Conservation (phyloP, 2,888 invertebrate species). For the Patella caerulea region DNA sequence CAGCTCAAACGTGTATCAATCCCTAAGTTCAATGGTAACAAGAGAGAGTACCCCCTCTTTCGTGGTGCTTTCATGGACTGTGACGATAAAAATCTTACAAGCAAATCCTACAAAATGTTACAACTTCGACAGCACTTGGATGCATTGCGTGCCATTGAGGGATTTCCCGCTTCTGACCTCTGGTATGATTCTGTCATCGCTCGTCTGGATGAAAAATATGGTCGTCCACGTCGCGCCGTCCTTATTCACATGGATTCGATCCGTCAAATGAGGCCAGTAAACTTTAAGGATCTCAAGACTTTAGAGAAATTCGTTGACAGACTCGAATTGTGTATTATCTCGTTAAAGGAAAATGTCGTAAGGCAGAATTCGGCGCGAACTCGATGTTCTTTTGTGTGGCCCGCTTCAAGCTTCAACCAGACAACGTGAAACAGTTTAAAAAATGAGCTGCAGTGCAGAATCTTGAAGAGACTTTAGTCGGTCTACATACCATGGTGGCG, state of each 20-base stretch:
- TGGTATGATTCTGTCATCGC: neutral
- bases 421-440: neutral
- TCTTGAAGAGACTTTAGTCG: neutral
- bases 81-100: neutral
- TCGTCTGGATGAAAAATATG: no score
- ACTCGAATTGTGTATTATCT: neutral
- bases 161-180: constrained; percentile 3
- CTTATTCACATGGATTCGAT: neutral
- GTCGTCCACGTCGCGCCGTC: no score
- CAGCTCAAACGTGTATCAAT: no score
- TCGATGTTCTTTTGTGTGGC: neutral
- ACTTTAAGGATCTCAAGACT: neutral
- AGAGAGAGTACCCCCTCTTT: no score
- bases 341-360: neutral
- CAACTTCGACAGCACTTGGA: neutral
- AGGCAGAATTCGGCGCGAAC: neutral
- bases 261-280: neutral
- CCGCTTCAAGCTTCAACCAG: neutral
- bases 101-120: neutral
- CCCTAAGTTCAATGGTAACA: no score
- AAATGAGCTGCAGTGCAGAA: neutral
- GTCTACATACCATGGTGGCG: neutral
- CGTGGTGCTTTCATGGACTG: no score
- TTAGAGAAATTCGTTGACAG: neutral
- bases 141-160: neutral